Base-by-base conservation (phyloP, 2,888 invertebrate genomes). In the Pocota personata region DNA sequence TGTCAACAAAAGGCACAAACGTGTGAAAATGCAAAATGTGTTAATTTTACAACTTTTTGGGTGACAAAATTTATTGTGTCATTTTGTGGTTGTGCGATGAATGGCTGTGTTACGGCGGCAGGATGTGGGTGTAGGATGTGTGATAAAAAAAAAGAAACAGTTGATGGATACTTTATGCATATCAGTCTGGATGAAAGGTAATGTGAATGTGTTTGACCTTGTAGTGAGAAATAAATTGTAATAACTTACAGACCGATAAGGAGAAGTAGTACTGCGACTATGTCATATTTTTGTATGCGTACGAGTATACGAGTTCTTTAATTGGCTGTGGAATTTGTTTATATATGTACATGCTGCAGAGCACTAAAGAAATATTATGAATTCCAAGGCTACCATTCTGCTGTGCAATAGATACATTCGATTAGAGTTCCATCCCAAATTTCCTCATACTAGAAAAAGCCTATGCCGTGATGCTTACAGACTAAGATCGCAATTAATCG, bases 11-110 rank as follows among this genome's bases (percentile, higher is more conserved):
- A 50, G 79, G 27, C 43, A 16, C 27, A 64, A 57, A 27, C 14
- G 52, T 78, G 72, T 60, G 66, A 50, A 78, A 72, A 82, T 73
- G 72, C 72, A 62, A 83, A 73, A 79, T 67, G 79, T 83, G 37
- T 83, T 78, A 55, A 73, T 73, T 83, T 77, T 52, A 55, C 66
- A 83, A 52, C 60, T 32, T 62, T 82, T 77, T 35, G 14, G 69
- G 30, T 50, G 69, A 64, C 21, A 66, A 46, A 64, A 82, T 82
- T 82, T 82, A 82, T 82, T 24, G 48, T 52, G 55, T 71, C 46
- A 48, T 82, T 71, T 64, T 64, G 58, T 43, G 46, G 48, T 43
- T 21, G 8, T 16, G n/a, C 37, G 12, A 27, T 48, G 60, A 62
- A 30, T n/a, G 27, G 55, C 40, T 37, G 2, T 37, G n/a, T 67